phyloP scores from a whole-genome alignment of 1,140 invertebrate species.

The Drosophila arizonae region DNA sequence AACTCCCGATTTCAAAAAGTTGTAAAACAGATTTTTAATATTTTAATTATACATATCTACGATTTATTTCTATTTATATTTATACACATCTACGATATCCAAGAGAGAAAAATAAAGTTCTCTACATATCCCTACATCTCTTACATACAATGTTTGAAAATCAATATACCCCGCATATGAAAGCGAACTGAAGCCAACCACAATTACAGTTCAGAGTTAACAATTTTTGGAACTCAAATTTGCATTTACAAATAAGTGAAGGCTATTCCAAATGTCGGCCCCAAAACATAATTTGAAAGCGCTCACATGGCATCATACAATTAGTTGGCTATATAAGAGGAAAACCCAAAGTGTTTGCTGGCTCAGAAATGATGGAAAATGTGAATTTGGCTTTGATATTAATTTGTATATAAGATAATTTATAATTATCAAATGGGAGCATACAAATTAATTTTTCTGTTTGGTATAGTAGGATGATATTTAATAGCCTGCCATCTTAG shows the following conservation, averaged over 20 bases:
- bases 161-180: not conserved
- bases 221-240: not conserved
- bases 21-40: too few relatives aligned
- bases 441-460: too few relatives aligned
- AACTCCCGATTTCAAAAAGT: too few relatives aligned
- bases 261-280: not conserved
- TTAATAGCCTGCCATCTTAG: constrained; percentile 11
- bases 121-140: too few relatives aligned
- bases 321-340: not conserved
- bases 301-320: constrained; percentile 6
- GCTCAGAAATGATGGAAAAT: not conserved
- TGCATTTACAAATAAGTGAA: constrained; percentile 5
- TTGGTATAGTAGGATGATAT: not conserved
- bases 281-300: not conserved
- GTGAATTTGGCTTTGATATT: not conserved
- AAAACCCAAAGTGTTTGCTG: not conserved
- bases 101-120: too few relatives aligned
- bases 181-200: not conserved
- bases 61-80: too few relatives aligned
- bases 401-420: too few relatives aligned
- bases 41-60: too few relatives aligned
- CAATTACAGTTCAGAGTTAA: constrained; percentile 4
- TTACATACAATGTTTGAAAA: not conserved
- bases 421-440: too few relatives aligned
- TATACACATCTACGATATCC: too few relatives aligned